Evolutionary conservation across 2,797 vertebrate genomes (phyloP), one percentile per base, ranked within the genome.

Genomic region (Sebastes baramenuke): DNA sequence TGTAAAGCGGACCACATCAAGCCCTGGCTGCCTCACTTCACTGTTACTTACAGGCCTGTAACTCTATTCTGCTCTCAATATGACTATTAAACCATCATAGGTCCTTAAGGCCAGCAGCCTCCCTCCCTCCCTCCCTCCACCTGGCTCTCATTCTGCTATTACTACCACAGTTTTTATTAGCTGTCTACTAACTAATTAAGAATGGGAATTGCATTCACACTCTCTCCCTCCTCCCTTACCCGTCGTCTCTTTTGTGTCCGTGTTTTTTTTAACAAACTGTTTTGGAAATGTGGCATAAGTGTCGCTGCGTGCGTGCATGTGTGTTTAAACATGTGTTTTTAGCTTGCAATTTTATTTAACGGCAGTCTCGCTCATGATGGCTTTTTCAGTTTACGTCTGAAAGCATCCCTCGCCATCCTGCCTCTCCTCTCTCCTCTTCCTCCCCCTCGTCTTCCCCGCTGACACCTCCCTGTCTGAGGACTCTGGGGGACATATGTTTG

Each of bases 401-500:
- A 87, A 85, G 82, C 83, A 88, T 88, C 85, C 75, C 73, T 84
- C 32, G 27, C 79, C 67, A 46, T 84, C 65, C 88, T 84, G 77
- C 71, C 62, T 72, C 75, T 54, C 65, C 5, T 66, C 70, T 67
- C 89, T 78, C 34, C 65, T 73, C 80, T 64, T 75, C 79, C 82
- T 64, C 89, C 83, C 82, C 77, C 82, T 73, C 59, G 5, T 89
- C 81, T 72, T 79, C 87, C 67, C 62, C 58, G 75, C 85, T 85
- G 92, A 94, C 92, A 93, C 91, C 89, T 93, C 90, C 88, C 82
- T 52, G 91, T 94, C 93, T 92, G 81, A 89, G 86, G 91, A 95
- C 95, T 95, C 93, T 77, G 86, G 92, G 95, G 97, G 97, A 98
- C 97, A 98, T 97, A 98, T 96, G 96, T 96, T 96, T 93, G 93